A percentile compares a stretch with the other conserved stretches of the same genome.
Conservation (phyloP, 2,113 vertebrate species). For the Eudyptes chrysolophus region DNA sequence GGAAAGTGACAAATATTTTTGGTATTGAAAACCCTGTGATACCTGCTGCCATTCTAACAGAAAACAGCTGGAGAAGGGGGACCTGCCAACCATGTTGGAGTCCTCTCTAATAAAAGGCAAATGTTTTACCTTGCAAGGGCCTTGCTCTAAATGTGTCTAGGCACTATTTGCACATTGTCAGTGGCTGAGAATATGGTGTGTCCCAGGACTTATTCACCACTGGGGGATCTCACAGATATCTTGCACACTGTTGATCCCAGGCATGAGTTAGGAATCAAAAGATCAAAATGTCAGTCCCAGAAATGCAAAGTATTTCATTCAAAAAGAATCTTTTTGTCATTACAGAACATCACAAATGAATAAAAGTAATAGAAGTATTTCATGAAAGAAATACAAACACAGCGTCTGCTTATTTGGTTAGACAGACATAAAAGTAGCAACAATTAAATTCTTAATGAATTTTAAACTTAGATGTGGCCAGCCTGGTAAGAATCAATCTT, state of each 20-base stretch:
- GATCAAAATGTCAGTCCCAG: not conserved
- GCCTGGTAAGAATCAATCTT: not conserved
- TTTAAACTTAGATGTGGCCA: not conserved
- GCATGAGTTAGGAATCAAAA: not conserved
- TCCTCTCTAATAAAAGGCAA: not conserved
- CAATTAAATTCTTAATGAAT: not conserved
- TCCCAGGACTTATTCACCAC: not conserved
- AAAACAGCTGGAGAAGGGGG: not conserved
- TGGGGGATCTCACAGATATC: accelerated
- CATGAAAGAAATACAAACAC: not conserved
- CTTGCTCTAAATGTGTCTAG: not conserved
- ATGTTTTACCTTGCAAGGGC: not conserved
- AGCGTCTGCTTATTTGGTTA: not conserved
- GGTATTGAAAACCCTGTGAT: not conserved
- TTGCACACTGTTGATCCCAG: not conserved
- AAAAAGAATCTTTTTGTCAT: not conserved
- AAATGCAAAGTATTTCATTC: not conserved
- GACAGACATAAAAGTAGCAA: not conserved
- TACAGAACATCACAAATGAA: not conserved
- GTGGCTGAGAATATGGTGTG: not conserved
- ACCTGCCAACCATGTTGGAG: accelerated
- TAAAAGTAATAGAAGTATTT: not conserved
- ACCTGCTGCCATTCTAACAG: not conserved
- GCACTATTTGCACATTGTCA: not conserved
- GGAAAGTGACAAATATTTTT: not conserved